phyloP scores from a whole-genome alignment of 2,113 vertebrate genomes.

The Psettodes erumei region DNA sequence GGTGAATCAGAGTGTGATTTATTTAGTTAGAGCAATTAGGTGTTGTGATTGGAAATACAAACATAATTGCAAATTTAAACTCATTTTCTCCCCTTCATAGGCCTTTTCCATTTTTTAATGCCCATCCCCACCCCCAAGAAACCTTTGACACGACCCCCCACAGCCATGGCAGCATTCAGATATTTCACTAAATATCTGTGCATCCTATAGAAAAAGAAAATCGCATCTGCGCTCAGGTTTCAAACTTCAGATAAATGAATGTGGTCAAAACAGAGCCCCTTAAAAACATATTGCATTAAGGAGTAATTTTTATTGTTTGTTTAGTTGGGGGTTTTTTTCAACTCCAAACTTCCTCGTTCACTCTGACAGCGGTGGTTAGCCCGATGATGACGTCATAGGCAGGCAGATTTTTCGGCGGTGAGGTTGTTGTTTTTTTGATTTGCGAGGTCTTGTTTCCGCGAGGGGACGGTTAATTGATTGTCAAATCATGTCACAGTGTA shows the following conservation, averaged over 20 bases:
- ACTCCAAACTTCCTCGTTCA: slow-evolving; percentile 71
- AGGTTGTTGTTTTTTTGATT: slow-evolving; percentile 35
- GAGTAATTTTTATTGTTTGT: neutral
- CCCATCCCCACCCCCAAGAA: neutral
- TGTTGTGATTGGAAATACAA: slow-evolving; percentile 93
- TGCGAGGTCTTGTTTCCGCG: slow-evolving; percentile 54
- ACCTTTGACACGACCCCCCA: slow-evolving; percentile 27
- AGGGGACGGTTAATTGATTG: slow-evolving; percentile 79
- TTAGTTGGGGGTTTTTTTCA: no score
- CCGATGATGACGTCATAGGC: slow-evolving; percentile 46
- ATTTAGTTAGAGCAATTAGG: slow-evolving; percentile 96
- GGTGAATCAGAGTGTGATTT: slow-evolving; percentile 90
- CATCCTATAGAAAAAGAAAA: neutral
- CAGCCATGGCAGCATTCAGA: neutral
- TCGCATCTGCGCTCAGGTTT: no score
- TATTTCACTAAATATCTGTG: neutral
- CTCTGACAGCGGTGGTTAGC: slow-evolving; percentile 53
- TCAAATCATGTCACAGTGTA: slow-evolving; percentile 75
- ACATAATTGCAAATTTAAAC: slow-evolving; percentile 91
- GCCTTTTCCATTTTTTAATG: slow-evolving; percentile 33
- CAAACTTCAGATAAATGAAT: neutral
- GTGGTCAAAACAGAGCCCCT: neutral
- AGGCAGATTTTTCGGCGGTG: slow-evolving; percentile 17
- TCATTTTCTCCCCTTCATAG: slow-evolving; percentile 42
- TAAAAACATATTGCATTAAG: neutral